Percentiles rank a stretch among this genome's conserved stretches.
These are phyloP conservation scores for Sigmodon hispidus DNA, from an alignment of 2,113 vertebrate genomes.

Conservation along the genomic window DNA sequence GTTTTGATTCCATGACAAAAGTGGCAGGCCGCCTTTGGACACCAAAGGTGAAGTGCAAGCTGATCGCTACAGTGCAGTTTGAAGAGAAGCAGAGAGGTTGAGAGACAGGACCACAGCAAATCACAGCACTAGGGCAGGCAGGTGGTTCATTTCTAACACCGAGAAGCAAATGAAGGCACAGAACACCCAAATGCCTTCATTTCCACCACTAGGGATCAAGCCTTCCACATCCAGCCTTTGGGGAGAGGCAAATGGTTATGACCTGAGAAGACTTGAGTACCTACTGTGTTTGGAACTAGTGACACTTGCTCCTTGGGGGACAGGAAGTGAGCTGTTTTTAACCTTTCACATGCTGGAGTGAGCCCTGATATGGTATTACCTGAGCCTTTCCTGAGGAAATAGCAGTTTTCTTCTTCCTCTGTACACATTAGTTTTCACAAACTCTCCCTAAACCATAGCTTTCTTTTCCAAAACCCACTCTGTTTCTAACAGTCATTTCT, in stretches of 20 bases:
- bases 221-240: conserved; percentile 64
- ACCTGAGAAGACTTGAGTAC: conserved; percentile 65
- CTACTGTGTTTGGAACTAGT: conserved; percentile 58
- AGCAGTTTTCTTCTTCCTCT: conserved; percentile 59
- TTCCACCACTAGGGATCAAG: conserved; percentile 70
- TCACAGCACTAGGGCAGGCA: not conserved
- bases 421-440: conserved; percentile 67
- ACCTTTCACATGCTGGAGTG: conserved; percentile 64
- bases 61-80: not conserved
- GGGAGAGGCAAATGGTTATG: conserved; percentile 56
- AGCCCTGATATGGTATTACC: conserved; percentile 16
- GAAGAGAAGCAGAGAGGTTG: conserved; percentile 47
- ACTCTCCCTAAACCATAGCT: conserved; percentile 64
- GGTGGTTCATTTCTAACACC: not conserved
- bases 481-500: conserved; percentile 51
- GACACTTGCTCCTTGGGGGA: conserved; percentile 74
- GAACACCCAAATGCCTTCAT: conserved; percentile 52
- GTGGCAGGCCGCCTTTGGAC: conserved; percentile 62
- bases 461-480: conserved; percentile 50
- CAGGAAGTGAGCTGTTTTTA: conserved; percentile 71
- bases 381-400: conserved; percentile 55
- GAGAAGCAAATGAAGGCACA: conserved; percentile 69
- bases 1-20: conserved; percentile 65
- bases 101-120: not conserved
- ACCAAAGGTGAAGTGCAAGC: conserved; percentile 65